These are phyloP conservation scores for Exaiptasia diaphana DNA, from an alignment of 64 coral and sea anemone species.

Conservation along the genomic window DNA sequence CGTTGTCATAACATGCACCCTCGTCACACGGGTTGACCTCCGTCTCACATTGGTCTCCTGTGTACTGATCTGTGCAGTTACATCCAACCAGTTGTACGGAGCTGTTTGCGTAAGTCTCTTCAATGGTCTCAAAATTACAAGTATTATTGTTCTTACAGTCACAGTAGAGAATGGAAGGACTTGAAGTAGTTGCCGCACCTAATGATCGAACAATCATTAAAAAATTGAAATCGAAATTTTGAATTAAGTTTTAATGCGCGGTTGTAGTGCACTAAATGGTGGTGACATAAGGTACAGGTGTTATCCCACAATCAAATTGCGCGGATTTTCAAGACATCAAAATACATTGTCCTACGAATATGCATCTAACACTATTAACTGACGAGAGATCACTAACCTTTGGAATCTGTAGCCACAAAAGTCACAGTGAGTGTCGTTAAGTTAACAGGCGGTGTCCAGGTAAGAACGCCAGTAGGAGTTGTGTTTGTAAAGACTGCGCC, in stretches of 20 bases:
- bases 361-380: too few species aligned
- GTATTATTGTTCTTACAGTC: conserved; percentile 18
- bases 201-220: too few species aligned
- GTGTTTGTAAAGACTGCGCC: background rate
- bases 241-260: too few species aligned
- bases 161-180: conserved; percentile 4
- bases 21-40: conserved; percentile 27
- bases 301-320: too few species aligned
- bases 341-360: too few species aligned
- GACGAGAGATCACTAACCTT: too few species aligned
- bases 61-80: conserved; percentile 24
- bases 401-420: conserved; percentile 22
- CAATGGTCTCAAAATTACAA: conserved; percentile 9
- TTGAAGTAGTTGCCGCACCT: background rate
- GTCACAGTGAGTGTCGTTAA: background rate
- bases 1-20: conserved; percentile 19
- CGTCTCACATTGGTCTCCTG: conserved; percentile 19
- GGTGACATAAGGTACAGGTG: too few species aligned
- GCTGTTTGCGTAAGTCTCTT: background rate
- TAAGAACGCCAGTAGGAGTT: background rate
- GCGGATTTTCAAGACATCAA: too few species aligned
- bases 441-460: background rate
- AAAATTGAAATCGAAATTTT: too few species aligned
- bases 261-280: too few species aligned
- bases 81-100: conserved; percentile 6